Evolutionary conservation across 2,113 vertebrate species (phyloP), one percentile per base, ranked within the genome.

Genomic region (Cranoglanis bouderius): DNA sequence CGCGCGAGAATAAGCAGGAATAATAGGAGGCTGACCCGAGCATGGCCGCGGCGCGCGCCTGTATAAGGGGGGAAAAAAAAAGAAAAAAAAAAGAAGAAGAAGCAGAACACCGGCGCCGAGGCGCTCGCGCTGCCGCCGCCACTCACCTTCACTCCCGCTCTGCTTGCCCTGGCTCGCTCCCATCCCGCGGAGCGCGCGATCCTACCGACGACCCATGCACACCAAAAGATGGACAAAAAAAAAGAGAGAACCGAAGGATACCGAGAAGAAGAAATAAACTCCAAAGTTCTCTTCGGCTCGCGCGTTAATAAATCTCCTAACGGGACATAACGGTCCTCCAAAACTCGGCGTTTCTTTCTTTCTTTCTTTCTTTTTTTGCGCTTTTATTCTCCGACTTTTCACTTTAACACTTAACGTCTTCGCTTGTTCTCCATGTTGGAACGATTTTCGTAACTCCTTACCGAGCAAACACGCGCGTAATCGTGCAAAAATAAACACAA

Each of bases 91-190:
- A 77, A 46, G 14, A 26, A 46, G 12, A 49, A 3, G 12, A 43
- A 75, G 40, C 46, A 26, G 26, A 24, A n/a, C 49, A 57, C 80
- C 51, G 51, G 53, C 51, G 80, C 43, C 65, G 72, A 38, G 53
- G 81, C 77, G 55, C 85, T 63, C 74, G 77, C 82, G 75, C 89
- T 86, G 84, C 75, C 51, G 65, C 81, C 72, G 57, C 59, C 82
- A 90, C 97, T 97, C 94, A 97, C 97, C 97, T 94, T 97, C 97
- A 89, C 97, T 97, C 96, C 97, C 97, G 94, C 95, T 96, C 94
- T 96, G 96, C 90, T 97, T 97, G 92, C 96, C 97, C 96, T 97
- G 97, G 96, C 97, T 97, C 92, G 97, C 96, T 89, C 97, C 97
- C 97, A 97, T 97, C 95, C 96, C 95, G 96, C 88, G 89, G 94